Conservation (phyloP, 2,888 invertebrate species). For the Pantelozetes paolii region DNA sequence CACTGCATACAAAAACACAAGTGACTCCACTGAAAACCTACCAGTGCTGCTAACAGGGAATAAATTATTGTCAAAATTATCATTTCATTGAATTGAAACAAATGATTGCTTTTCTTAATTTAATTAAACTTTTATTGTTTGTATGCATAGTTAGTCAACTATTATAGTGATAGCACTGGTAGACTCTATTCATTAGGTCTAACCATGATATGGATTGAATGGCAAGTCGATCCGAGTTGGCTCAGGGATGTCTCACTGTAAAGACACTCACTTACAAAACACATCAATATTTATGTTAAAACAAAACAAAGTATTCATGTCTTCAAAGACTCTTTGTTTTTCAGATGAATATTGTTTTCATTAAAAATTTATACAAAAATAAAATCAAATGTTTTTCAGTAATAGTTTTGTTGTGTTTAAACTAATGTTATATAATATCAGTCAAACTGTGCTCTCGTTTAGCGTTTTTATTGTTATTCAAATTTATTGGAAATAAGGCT, state of each 20-base stretch:
- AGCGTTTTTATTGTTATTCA: constrained; percentile 31
- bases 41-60: background rate
- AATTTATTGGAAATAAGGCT: constrained; percentile 3
- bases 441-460: background rate
- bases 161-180: background rate
- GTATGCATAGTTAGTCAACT: background rate
- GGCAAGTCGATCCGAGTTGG: background rate
- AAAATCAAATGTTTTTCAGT: too few relatives aligned
- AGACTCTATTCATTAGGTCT: too few relatives aligned
- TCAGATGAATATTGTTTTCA: constrained; percentile 10
- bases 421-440: too few relatives aligned
- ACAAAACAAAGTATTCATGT: background rate
- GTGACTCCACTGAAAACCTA: background rate
- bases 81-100: constrained; percentile 14
- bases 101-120: constrained; percentile 10
- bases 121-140: constrained; percentile 24
- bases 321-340: background rate
- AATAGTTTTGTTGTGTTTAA: too few relatives aligned
- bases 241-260: background rate
- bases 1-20: constrained; percentile 17
- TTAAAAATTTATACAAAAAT: too few relatives aligned
- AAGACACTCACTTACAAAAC: constrained; percentile 21
- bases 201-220: too few relatives aligned
- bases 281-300: background rate
- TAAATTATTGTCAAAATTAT: constrained; percentile 26